These are phyloP conservation scores for Plebejus argus DNA, from an alignment of 2,888 invertebrate species.

Conservation along the genomic window DNA sequence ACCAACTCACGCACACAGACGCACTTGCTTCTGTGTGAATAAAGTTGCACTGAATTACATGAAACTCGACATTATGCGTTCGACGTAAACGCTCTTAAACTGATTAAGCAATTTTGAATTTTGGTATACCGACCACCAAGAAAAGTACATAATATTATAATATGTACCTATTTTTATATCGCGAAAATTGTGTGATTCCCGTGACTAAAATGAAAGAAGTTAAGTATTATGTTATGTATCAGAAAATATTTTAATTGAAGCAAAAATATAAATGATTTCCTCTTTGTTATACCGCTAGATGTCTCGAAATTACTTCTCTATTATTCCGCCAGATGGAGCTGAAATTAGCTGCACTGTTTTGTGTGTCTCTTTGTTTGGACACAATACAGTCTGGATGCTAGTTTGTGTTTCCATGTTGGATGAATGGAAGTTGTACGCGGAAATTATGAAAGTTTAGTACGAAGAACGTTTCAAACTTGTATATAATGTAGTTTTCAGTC, in stretches of 20 bases:
- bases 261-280: background rate
- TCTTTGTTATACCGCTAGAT: slow-evolving; percentile 10
- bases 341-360: slow-evolving; percentile 40
- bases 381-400: slow-evolving; percentile 56
- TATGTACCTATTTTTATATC: no score
- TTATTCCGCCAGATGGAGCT: background rate
- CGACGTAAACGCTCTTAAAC: no score
- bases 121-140: no score
- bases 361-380: slow-evolving; percentile 54
- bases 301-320: slow-evolving; percentile 19
- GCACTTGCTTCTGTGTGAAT: no score
- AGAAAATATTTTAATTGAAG: background rate
- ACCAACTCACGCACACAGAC: no score
- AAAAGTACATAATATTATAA: no score
- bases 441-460: slow-evolving; percentile 32
- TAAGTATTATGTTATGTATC: no score
- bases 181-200: background rate
- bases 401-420: slow-evolving; percentile 39
- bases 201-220: no score
- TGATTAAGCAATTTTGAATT: no score
- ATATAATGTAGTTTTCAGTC: background rate
- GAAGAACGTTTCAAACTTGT: slow-evolving; percentile 49
- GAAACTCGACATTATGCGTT: no score
- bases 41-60: no score
- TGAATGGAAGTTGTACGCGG: background rate